Conservation (phyloP, 2,113 vertebrate species). For the Pachypanchax playfairii region DNA sequence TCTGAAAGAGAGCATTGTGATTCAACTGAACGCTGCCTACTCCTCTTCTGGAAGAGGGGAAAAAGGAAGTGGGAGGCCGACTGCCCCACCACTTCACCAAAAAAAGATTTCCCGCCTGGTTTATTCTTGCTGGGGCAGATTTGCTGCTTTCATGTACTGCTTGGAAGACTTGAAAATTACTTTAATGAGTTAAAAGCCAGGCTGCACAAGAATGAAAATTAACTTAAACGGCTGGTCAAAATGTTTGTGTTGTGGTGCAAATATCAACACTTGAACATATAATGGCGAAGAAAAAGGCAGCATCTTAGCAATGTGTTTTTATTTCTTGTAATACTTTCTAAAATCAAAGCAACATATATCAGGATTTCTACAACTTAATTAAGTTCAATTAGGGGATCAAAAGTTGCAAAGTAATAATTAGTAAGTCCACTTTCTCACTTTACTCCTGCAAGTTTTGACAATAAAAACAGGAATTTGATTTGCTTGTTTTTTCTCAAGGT, state of each 20-base stretch:
- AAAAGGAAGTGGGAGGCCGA: constrained; percentile 45
- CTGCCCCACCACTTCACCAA: constrained; percentile 26
- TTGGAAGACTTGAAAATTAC: constrained; percentile 1
- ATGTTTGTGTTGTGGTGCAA: background rate
- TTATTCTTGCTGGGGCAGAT: constrained; percentile 7
- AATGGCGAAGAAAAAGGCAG: too few relatives aligned
- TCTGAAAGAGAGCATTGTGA: constrained; percentile 80
- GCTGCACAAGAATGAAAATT: background rate
- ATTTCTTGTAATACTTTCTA: too few relatives aligned
- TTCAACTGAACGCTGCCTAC: constrained; percentile 52
- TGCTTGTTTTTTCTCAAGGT: too few relatives aligned
- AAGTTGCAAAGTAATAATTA: too few relatives aligned
- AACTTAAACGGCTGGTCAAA: background rate
- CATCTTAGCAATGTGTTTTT: too few relatives aligned
- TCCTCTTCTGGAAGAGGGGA: constrained; percentile 41
- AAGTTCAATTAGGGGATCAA: too few relatives aligned
- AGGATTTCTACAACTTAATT: too few relatives aligned
- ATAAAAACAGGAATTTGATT: too few relatives aligned
- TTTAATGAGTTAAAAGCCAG: background rate
- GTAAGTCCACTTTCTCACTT: too few relatives aligned
- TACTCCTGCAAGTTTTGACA: too few relatives aligned
- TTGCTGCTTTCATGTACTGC: constrained; percentile 34
- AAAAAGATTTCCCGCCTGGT: constrained; percentile 56
- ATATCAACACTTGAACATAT: background rate
- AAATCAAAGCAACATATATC: too few relatives aligned